phyloP scores from a whole-genome alignment of 2,888 invertebrate species.

The Aplocera efformata region DNA sequence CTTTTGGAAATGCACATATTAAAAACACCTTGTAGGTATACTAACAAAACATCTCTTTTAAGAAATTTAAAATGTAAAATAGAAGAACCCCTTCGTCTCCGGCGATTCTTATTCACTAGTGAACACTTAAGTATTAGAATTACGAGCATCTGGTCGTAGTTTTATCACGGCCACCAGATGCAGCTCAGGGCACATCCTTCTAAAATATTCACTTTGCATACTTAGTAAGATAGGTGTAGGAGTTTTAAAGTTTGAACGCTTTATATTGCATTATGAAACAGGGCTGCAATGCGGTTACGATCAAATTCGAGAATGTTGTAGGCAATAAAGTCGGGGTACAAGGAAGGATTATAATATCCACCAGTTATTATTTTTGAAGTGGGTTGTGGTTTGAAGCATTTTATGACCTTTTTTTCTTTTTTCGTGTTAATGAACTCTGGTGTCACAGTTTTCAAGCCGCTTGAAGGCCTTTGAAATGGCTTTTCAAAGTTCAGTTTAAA shows the following conservation, averaged over 20 bases:
- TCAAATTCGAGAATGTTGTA: constrained; percentile 6
- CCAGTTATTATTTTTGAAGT: too few relatives aligned
- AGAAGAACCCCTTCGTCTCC: constrained; percentile 20
- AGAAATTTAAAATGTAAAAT: constrained; percentile 1
- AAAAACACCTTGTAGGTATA: too few relatives aligned
- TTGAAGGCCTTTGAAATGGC: too few relatives aligned
- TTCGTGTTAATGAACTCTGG: too few relatives aligned
- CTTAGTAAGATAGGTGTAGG: constrained; percentile 48
- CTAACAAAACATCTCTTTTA: not conserved
- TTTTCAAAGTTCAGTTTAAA: too few relatives aligned
- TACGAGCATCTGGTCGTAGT: constrained; percentile 53
- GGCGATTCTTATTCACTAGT: constrained; percentile 44
- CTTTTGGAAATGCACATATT: too few relatives aligned
- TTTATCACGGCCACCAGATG: constrained; percentile 60
- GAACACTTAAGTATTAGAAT: constrained; percentile 53
- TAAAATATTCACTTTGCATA: constrained; percentile 68
- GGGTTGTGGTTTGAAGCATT: too few relatives aligned
- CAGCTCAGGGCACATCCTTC: constrained; percentile 40
- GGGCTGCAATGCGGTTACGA: constrained; percentile 35
- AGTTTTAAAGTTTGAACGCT: constrained; percentile 47
- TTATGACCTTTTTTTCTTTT: too few relatives aligned
- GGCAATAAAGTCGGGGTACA: too few relatives aligned
- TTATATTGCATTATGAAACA: constrained; percentile 42
- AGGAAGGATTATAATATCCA: too few relatives aligned
- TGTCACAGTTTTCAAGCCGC: too few relatives aligned